Evolutionary conservation across 1,140 invertebrate genomes (phyloP).

Genomic region (Mamestra configurata): DNA sequence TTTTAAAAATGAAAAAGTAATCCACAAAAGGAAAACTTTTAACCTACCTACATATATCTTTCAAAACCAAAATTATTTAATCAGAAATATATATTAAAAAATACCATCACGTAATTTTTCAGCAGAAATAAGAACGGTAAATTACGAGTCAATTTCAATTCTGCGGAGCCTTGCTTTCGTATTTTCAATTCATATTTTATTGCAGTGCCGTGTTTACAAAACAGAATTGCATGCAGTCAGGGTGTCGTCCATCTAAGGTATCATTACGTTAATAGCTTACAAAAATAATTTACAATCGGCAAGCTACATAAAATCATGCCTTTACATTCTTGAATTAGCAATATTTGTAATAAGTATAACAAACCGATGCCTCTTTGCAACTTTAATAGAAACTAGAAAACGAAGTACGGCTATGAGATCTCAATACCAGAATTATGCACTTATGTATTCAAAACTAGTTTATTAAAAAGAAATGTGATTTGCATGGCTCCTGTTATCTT

Average conservation of each 20-base stretch:
- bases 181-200: constrained; percentile 14
- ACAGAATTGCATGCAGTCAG: background rate
- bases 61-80: background rate
- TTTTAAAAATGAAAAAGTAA: no score
- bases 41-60: background rate
- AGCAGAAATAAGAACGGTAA: constrained; percentile 2
- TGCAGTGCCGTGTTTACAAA: constrained; percentile 9
- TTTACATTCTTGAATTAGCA: no score
- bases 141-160: constrained; percentile 19
- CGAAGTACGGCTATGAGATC: no score
- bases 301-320: background rate
- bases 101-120: constrained; percentile 19
- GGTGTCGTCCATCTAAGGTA: background rate
- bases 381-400: no score
- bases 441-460: no score
- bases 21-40: no score
- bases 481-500: no score
- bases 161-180: background rate
- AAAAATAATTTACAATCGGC: background rate
- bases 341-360: background rate
- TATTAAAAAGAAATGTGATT: no score
- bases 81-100: background rate
- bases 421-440: no score
- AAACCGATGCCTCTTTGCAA: no score
- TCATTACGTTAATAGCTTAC: constrained; percentile 2